These are phyloP conservation scores for Crenuchus spilurus DNA, from an alignment of 2,797 vertebrate genomes.

Conservation along the genomic window DNA sequence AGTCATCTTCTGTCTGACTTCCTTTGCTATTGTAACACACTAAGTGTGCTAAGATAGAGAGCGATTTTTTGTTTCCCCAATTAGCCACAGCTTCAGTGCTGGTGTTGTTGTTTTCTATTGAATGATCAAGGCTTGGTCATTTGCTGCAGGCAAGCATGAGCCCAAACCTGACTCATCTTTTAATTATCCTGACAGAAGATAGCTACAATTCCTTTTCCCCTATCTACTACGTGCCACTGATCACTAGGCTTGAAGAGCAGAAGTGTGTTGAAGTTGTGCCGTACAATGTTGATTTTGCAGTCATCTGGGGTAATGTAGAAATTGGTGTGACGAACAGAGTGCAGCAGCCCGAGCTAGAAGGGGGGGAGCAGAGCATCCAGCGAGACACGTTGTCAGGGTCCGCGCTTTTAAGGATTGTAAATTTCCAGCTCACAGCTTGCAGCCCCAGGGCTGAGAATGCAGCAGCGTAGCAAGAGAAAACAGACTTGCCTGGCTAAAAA, in stretches of 20 bases:
- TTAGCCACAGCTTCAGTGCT: neutral
- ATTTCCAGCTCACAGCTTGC: conserved; percentile 33
- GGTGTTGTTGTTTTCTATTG: neutral
- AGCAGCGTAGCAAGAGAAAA: conserved; percentile 16
- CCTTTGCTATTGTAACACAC: neutral
- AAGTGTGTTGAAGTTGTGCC: neutral
- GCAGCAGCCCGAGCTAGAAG: conserved; percentile 36
- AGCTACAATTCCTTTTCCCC: neutral
- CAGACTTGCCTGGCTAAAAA: conserved; percentile 15
- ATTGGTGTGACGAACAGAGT: conserved; percentile 53
- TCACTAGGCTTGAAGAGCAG: neutral
- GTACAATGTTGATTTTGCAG: conserved; percentile 16
- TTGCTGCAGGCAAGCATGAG: neutral
- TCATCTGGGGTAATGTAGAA: conserved; percentile 54
- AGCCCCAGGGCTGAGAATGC: conserved; percentile 20
- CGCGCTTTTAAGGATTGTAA: conserved; percentile 48
- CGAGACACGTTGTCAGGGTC: conserved; percentile 40
- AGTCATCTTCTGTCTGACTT: neutral
- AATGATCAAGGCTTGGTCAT: neutral
- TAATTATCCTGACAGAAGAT: neutral
- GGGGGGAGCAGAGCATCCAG: conserved; percentile 45
- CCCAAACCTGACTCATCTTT: neutral
- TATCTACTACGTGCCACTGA: neutral
- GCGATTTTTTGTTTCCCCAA: neutral
- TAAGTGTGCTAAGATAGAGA: too few species aligned